Conservation (phyloP, 1,140 invertebrate species). For the Drosophila pallidifrons region DNA sequence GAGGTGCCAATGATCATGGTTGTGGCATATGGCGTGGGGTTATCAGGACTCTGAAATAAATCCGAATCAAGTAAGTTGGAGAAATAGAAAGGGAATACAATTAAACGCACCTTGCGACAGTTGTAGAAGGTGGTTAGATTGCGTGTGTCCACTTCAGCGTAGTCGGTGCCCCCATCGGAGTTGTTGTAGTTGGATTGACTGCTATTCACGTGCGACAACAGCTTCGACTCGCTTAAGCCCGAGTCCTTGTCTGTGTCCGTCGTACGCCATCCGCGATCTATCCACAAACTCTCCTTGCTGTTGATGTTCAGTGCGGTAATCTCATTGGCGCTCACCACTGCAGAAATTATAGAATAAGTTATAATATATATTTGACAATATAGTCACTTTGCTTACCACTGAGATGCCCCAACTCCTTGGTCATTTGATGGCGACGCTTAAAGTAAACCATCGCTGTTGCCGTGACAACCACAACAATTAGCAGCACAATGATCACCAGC, state of each 20-base stretch:
- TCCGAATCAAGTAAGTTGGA: neutral
- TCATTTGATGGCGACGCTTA: constrained; percentile 87
- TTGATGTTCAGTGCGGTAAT: constrained; percentile 89
- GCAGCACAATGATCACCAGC: constrained; percentile 87
- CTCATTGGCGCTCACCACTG: constrained; percentile 87
- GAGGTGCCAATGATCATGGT: constrained; percentile 88
- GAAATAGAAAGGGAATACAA: rapidly evolving
- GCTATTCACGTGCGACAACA: constrained; percentile 87
- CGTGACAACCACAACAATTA: constrained; percentile 89
- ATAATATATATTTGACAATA: neutral
- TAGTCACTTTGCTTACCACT: constrained; percentile 63
- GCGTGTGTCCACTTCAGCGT: constrained; percentile 91
- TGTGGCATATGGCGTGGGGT: constrained; percentile 93
- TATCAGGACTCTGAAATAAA: constrained; percentile 87
- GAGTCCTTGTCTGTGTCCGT: constrained; percentile 89
- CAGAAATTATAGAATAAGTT: neutral
- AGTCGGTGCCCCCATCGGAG: constrained; percentile 88
- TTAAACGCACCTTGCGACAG: constrained; percentile 79
- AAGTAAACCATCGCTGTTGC: constrained; percentile 88
- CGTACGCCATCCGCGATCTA: constrained; percentile 90
- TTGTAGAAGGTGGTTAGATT: constrained; percentile 93
- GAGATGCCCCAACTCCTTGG: constrained; percentile 88
- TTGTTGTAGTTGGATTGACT: constrained; percentile 85
- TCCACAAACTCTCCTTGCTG: constrained; percentile 91
- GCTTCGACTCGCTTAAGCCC: constrained; percentile 86